Base-by-base conservation (phyloP, 2,797 vertebrate genomes). In the Urophycis tenuis region DNA sequence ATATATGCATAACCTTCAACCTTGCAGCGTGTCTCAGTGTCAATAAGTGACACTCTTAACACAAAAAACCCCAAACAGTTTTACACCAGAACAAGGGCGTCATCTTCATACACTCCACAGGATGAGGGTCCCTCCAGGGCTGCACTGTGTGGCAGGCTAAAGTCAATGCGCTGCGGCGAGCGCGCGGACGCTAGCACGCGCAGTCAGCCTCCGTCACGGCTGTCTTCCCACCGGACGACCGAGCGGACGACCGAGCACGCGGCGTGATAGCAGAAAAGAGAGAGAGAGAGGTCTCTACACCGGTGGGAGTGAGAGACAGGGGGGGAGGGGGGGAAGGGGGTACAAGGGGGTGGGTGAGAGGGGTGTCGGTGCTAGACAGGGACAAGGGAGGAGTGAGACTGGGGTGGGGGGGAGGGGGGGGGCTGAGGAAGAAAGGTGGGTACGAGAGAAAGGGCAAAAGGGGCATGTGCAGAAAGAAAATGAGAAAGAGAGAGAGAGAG, bases 141-240 rank as follows among this genome's bases (percentile, higher is more conserved):
- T 25, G 8, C 53, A 60, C n/a, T n/a, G 53, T 60, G 8, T 22
- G 45, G 17, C 45, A 22, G 45, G 19, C 45, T 53, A 1, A 53
- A 19, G 53, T 60, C n/a, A 60, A 60, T 25, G 25, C 5, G 45
- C 5, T n/a, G 11, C 22, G 7, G 2, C 53, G n/a, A n/a, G 22
- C 22, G 49, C 22, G n/a, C 53, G 7, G n/a, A 11, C n/a, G n/a
- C n/a, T n/a, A n/a, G n/a, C n/a, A n/a, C n/a, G n/a, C n/a, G n/a
- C n/a, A n/a, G n/a, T 87, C 89, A 84, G 86, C 85, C 80, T 84
- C 79, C 78, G 89, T 91, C 91, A 92, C 80, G 87, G 89, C 83
- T 92, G 90, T 92, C 90, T 89, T 84, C 89, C 76, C 78, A 15
- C 41, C 5, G 41, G 41, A 45, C 75, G 80, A n/a, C 72, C 76